Percentiles rank a stretch among this genome's conserved stretches.
Conservation (phyloP, 2,797 vertebrate genomes). For the Coendou prehensilis region DNA sequence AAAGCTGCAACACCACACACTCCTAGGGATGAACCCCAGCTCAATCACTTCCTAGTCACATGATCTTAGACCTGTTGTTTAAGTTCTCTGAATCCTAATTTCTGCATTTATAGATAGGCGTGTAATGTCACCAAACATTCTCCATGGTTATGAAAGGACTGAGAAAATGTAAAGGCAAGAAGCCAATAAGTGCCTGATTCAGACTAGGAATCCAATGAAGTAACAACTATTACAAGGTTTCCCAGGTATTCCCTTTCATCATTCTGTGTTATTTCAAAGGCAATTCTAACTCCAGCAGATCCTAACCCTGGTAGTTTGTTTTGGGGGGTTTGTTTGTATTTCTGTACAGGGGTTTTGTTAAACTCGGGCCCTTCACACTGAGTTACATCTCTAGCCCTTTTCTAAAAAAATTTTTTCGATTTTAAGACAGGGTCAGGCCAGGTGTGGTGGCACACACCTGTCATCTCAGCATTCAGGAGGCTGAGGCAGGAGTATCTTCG, state of each 20-base stretch:
- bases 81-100: conserved; percentile 46
- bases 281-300: conserved; percentile 58
- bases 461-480: neutral
- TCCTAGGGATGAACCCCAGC: neutral
- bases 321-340: neutral
- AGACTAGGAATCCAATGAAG: conserved; percentile 7
- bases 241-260: conserved; percentile 48
- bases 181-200: neutral
- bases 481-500: too few species aligned
- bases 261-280: conserved; percentile 54
- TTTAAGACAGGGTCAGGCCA: neutral
- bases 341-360: neutral
- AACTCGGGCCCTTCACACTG: neutral
- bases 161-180: conserved; percentile 59
- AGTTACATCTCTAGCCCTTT: neutral
- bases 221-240: conserved; percentile 9
- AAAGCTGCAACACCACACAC: neutral
- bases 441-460: neutral
- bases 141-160: conserved; percentile 6
- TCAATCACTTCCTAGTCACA: conserved; percentile 1
- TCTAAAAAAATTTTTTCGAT: neutral
- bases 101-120: conserved; percentile 51
- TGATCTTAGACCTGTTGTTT: neutral
- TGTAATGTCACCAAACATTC: conserved; percentile 13
- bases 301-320: conserved; percentile 38